phyloP scores from a whole-genome alignment of 1,140 invertebrate genomes.

The Lordiphosa mommai region DNA sequence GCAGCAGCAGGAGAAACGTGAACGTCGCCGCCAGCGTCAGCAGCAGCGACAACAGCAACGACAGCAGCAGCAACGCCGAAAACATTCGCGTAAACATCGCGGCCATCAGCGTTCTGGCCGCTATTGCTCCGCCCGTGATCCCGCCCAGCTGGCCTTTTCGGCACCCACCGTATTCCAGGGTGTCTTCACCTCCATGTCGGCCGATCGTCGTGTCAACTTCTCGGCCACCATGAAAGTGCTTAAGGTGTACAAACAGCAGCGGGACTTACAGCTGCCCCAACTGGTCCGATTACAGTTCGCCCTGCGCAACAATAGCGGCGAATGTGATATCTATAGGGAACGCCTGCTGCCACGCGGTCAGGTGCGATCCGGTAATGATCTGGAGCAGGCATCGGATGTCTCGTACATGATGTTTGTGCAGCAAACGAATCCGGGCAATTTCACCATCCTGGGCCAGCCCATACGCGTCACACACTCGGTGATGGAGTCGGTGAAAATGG shows the following conservation, averaged over 20 bases:
- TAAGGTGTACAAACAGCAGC: conserved; percentile 83
- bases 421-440: conserved; percentile 84
- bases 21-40: conserved; percentile 7
- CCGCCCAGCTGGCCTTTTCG: conserved; percentile 82
- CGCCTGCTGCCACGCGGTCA: conserved; percentile 74
- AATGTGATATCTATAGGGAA: conserved; percentile 77
- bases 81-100: conserved; percentile 49
- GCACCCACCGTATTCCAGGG: conserved; percentile 85
- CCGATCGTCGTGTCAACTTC: conserved; percentile 82
- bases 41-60: conserved; percentile 31
- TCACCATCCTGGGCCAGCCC: conserved; percentile 84
- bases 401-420: conserved; percentile 85
- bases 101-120: conserved; percentile 69
- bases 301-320: conserved; percentile 64
- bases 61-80: conserved; percentile 53
- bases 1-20: conserved; percentile 27
- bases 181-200: conserved; percentile 83
- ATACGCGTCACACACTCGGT: conserved; percentile 82
- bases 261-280: conserved; percentile 80
- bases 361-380: conserved; percentile 81
- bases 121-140: conserved; percentile 82
- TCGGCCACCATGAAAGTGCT: conserved; percentile 85
- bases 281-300: conserved; percentile 69
- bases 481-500: conserved; percentile 80
- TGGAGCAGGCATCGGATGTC: conserved; percentile 82